Evolutionary conservation across 1,140 invertebrate species (phyloP), one percentile per base, ranked within the genome.

Genomic region (Zaprionus camerounensis): DNA sequence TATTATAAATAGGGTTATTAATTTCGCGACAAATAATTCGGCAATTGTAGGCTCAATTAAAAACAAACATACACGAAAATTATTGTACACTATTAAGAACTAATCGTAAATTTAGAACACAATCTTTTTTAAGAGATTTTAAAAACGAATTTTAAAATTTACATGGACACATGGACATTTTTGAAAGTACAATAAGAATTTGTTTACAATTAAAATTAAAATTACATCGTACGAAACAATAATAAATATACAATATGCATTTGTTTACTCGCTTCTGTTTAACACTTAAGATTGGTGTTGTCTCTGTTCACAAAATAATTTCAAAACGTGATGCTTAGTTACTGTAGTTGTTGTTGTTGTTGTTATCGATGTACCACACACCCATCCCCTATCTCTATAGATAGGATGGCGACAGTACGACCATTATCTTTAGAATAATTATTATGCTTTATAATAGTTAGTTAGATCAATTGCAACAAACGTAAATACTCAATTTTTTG

Each of bases 401-500:
- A 57, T 56, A 28, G 5, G 15, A 22, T 66, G 55, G 55, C 55
- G 55, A 24, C 53, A 69, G 66, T 61, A 57, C 49, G 12, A 51
- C 34, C 34, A 62, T 66, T n/a, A 17, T 53, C 20, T 2, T 49
- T 58, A 34, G 56, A 31, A 38, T 71, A 76, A 76, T 66, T 64
- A 65, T 57, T 80, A 83, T 67, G 64, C 68, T 66, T 77, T 57
- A 31, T 86, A 76, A 66, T 73, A 58, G 51, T 76, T 71, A 68
- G 61, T 78, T 80, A 58, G 62, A 71, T 75, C 65, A 81, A 79
- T 83, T 81, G 69, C 70, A 83, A 82, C 81, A 86, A 86, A 86
- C 82, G 71, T 86, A 86, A 86, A 86, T 86, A 86, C 82, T 78
- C 71, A 65, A 74, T 78, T 78, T 78, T 78, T 69, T 78, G 71